Conservation (phyloP, 2,797 vertebrate genomes). For the Tokudaia tokunoshimensis region DNA sequence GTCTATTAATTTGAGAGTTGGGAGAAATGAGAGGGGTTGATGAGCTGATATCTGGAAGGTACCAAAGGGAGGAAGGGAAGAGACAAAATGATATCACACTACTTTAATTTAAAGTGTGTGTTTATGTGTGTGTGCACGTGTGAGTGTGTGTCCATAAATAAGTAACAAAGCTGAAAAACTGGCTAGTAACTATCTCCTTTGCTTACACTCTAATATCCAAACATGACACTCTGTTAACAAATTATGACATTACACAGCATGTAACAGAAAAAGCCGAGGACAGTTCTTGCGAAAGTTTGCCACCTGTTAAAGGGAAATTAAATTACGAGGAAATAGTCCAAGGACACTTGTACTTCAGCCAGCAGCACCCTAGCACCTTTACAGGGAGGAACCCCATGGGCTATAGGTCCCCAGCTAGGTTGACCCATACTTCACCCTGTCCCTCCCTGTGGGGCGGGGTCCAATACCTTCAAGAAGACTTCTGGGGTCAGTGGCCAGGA, state of each 20-base stretch:
- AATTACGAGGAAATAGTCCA: neutral
- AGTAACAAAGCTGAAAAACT: neutral
- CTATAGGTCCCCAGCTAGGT: neutral
- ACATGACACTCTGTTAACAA: neutral
- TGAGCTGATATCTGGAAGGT: too few species aligned
- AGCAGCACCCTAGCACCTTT: too few species aligned
- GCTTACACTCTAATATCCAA: neutral
- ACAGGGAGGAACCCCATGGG: neutral
- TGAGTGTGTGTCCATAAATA: neutral
- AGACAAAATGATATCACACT: neutral
- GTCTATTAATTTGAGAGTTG: neutral
- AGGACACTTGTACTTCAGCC: fast-evolving
- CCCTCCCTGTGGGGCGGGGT: constrained; percentile 75
- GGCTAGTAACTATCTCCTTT: neutral
- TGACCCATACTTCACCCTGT: neutral
- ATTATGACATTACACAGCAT: neutral
- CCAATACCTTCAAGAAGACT: neutral
- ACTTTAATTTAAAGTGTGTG: neutral
- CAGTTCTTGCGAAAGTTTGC: neutral
- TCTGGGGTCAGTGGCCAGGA: neutral
- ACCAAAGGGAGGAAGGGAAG: neutral
- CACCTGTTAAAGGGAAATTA: neutral
- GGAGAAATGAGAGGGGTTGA: neutral
- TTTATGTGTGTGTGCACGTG: neutral
- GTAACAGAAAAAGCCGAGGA: neutral